Conservation (phyloP, 2,113 vertebrate species). For the Ceyx margarethae region DNA sequence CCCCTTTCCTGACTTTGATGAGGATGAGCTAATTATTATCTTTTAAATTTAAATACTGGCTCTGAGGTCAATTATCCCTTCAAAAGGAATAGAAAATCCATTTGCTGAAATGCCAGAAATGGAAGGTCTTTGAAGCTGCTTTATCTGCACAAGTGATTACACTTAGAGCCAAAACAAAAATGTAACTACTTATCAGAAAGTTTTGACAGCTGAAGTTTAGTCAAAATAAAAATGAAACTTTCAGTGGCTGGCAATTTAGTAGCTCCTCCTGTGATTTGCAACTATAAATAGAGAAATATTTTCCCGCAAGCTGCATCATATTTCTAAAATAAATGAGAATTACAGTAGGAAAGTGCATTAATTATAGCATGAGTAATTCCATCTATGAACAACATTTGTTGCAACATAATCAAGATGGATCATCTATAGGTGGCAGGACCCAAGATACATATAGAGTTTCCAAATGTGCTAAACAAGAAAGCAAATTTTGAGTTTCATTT, state of each 20-base stretch:
- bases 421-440: not conserved
- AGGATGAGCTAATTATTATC: constrained; percentile 12
- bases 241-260: not conserved
- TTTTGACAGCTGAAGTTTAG: not conserved
- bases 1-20: not conserved
- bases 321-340: constrained; percentile 3
- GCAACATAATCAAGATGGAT: not conserved
- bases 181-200: not conserved
- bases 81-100: constrained; percentile 55
- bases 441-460: too few species aligned
- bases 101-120: constrained; percentile 45
- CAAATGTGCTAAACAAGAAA: not conserved
- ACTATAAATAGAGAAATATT: not conserved
- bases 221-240: not conserved
- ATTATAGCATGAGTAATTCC: not conserved
- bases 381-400: not conserved
- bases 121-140: constrained; percentile 40
- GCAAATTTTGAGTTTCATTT: not conserved
- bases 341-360: not conserved
- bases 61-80: constrained; percentile 54
- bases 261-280: not conserved
- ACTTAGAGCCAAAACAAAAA: not conserved
- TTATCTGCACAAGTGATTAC: constrained; percentile 21
- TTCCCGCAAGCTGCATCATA: not conserved
- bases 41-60: constrained; percentile 40